phyloP scores from a whole-genome alignment of 2,797 vertebrate species.

The Liparis tanakae region DNA sequence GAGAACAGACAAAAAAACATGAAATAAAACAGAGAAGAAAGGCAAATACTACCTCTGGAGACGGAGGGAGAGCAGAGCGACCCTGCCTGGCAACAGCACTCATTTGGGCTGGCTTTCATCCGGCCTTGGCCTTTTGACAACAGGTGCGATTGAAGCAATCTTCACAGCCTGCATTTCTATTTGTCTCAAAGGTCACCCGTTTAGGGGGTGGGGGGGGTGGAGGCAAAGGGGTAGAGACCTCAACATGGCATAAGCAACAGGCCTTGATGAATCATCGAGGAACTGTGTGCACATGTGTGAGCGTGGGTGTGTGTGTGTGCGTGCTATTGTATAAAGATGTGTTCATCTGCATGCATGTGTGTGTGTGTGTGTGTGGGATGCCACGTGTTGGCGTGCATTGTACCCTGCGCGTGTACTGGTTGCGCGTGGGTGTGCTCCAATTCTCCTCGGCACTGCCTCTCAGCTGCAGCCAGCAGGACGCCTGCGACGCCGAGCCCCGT shows the following conservation, averaged over 20 bases:
- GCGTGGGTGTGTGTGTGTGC: neutral
- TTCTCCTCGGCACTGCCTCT: conserved; percentile 9
- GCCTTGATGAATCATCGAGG: conserved; percentile 43
- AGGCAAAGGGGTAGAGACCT: conserved; percentile 21
- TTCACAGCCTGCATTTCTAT: conserved; percentile 65
- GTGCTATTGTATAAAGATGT: neutral
- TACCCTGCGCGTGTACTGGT: conserved; percentile 15
- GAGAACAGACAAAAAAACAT: neutral
- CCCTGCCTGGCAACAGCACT: conserved; percentile 65
- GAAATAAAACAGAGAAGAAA: conserved; percentile 32
- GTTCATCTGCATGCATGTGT: conserved; percentile 23
- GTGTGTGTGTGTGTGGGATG: conserved; percentile 11
- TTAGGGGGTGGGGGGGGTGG: conserved; percentile 22
- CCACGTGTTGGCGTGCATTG: conserved; percentile 34
- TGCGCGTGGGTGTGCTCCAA: conserved; percentile 10
- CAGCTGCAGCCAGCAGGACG: conserved; percentile 16
- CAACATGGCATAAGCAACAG: conserved; percentile 29
- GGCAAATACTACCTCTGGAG: conserved; percentile 58
- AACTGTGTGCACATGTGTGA: neutral
- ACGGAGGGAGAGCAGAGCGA: conserved; percentile 50
- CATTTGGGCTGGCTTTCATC: conserved; percentile 69
- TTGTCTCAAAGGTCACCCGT: conserved; percentile 72
- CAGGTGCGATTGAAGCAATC: conserved; percentile 65
- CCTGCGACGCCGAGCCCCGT: conserved; percentile 7
- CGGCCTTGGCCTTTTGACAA: conserved; percentile 71